Base-by-base conservation (phyloP, 2,797 vertebrate genomes). In the Eurystomus glaucurus region DNA sequence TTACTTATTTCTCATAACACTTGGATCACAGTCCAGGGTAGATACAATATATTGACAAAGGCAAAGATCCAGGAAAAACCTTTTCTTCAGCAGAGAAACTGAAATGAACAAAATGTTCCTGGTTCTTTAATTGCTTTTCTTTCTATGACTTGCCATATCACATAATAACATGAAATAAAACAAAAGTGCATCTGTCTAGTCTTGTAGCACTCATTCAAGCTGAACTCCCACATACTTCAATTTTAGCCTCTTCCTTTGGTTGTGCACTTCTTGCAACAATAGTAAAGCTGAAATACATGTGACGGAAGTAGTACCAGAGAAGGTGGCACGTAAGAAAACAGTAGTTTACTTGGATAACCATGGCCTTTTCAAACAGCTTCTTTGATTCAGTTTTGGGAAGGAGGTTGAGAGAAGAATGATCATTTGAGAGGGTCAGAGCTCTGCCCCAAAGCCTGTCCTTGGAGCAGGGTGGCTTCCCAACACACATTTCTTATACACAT, bases 71-170 rank as follows among this genome's bases (percentile, higher is more conserved):
- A 90, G 71, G 57, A 91, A 74, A 93, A 96, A 70, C 6, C 64
- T 95, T 89, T 89, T 23, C 78, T 90, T 83, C 60, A 85, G 39
- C 76, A 57, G 71, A 82, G 46, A 10, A 85, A 39, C 31, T 83
- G 78, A 95, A 93, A 85, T 75, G 84, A 97, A 95, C 81, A 94
- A 91, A 96, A 94, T 93, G 94, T 95, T 93, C 92, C 70, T 91
- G 28, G 54, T 94, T 95, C 89, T 93, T 91, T 93, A 92, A 90
- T 85, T 95, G 71, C 81, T 74, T 93, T 96, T 90, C 62, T 92
- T 96, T 92, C 58, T 91, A 6, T 79, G 62, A 60, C 62, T 89
- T 94, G 68, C 41, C 37, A 9, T 83, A 60, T 85, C 89, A 85
- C 69, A 88, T 77, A 87, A 51, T 85, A 80, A 68, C 31, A 22